Conservation (phyloP, 2,888 invertebrate genomes). For the Sinotaia quadrata region DNA sequence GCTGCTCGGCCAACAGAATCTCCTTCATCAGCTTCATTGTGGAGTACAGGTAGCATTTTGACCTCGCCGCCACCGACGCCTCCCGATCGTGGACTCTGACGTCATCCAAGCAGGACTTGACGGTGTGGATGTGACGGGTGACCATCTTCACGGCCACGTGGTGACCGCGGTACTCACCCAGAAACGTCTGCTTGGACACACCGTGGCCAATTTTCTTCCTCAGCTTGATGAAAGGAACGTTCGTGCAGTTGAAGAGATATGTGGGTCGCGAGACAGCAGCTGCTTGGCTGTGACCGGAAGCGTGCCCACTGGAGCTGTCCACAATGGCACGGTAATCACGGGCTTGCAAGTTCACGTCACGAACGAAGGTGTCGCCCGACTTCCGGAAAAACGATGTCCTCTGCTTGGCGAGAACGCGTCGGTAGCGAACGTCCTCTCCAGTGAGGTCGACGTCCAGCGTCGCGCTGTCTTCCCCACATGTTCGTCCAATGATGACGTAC, state of each 20-base stretch:
- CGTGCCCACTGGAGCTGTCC: neutral
- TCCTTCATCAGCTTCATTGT: conserved; percentile 70
- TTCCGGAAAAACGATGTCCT: neutral
- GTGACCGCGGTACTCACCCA: conserved; percentile 51
- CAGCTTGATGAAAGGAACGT: conserved; percentile 57
- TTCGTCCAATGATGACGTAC: conserved; percentile 27
- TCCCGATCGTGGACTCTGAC: conserved; percentile 34
- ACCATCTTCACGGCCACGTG: conserved; percentile 68
- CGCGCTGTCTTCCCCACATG: conserved; percentile 20
- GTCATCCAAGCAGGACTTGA: conserved; percentile 57
- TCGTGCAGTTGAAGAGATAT: conserved; percentile 59
- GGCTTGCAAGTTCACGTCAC: neutral
- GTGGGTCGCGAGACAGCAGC: neutral
- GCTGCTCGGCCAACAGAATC: conserved; percentile 63
- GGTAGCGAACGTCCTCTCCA: neutral
- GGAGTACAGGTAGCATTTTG: conserved; percentile 58
- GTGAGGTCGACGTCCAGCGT: conserved; percentile 10
- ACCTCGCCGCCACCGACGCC: conserved; percentile 28
- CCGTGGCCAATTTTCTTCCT: conserved; percentile 66
- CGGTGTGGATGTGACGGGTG: conserved; percentile 65
- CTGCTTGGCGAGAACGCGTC: neutral
- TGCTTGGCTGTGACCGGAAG: neutral
- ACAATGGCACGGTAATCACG: neutral
- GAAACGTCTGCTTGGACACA: conserved; percentile 67
- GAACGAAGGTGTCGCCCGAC: conserved; percentile 7